phyloP scores from a whole-genome alignment of 1,140 invertebrate genomes.

The Heliconius himera region DNA sequence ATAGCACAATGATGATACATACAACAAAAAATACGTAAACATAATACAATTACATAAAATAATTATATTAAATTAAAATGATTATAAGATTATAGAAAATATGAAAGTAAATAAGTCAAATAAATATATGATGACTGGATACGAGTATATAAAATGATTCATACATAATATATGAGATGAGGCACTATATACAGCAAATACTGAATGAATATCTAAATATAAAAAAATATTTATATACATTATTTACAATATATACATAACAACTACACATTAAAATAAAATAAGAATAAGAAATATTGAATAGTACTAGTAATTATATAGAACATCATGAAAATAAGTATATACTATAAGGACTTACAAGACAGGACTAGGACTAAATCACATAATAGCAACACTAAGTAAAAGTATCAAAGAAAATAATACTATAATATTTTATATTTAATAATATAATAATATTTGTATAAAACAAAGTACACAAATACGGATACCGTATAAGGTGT shows the following conservation, averaged over 20 bases:
- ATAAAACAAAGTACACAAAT: conserved; percentile 73
- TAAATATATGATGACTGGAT: conserved; percentile 23
- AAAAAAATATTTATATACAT: conserved; percentile 39
- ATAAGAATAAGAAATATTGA: conserved; percentile 29
- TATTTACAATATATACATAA: conserved; percentile 43
- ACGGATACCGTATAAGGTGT: conserved; percentile 78
- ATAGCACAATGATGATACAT: conserved; percentile 15
- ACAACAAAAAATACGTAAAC: neutral
- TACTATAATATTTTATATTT: too few species aligned
- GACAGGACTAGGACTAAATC: conserved; percentile 61
- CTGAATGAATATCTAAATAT: conserved; percentile 18
- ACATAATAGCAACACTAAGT: conserved; percentile 45
- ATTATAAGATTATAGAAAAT: conserved; percentile 42
- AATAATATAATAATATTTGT: conserved; percentile 57
- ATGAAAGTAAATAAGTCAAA: conserved; percentile 31
- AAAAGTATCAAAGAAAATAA: conserved; percentile 41
- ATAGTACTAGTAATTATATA: conserved; percentile 26
- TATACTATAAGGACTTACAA: conserved; percentile 53
- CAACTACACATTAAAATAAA: conserved; percentile 34
- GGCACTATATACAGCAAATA: conserved; percentile 31
- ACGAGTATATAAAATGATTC: conserved; percentile 27
- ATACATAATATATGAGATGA: conserved; percentile 27
- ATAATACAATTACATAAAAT: neutral
- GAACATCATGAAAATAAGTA: conserved; percentile 30
- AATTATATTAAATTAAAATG: conserved; percentile 22